These are phyloP conservation scores for Hesperia comma DNA, from an alignment of 2,888 invertebrate genomes.

Conservation along the genomic window DNA sequence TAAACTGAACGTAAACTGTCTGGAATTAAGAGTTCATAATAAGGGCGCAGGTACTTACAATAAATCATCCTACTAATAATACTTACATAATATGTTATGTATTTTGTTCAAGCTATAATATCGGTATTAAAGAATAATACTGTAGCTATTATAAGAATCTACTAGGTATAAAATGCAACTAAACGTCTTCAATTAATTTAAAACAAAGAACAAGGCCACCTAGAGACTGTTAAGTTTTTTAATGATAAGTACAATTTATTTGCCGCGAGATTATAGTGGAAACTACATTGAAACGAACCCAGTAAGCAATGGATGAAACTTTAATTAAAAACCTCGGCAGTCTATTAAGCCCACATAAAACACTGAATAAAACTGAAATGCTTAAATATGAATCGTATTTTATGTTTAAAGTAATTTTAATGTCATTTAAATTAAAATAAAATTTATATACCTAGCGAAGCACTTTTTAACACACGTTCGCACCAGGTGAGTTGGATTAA, in stretches of 20 bases:
- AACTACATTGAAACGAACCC: conserved; percentile 8
- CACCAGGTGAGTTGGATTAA: neutral
- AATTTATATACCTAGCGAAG: conserved; percentile 14
- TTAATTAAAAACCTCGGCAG: conserved; percentile 34
- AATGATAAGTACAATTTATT: conserved; percentile 9
- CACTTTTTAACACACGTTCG: neutral
- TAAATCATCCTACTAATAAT: no score
- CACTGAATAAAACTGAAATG: conserved; percentile 21
- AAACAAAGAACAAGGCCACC: neutral
- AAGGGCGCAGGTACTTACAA: no score
- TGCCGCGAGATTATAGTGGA: conserved; percentile 4
- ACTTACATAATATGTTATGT: no score
- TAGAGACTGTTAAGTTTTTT: neutral
- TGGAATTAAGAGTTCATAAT: no score
- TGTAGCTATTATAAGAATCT: no score
- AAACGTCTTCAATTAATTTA: no score
- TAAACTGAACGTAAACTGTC: no score
- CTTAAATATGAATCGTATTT: conserved; percentile 18
- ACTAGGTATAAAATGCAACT: no score
- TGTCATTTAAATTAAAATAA: conserved; percentile 20
- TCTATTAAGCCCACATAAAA: conserved; percentile 34
- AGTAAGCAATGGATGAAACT: conserved; percentile 31
- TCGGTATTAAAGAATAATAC: no score
- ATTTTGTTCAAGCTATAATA: no score
- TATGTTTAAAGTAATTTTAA: conserved; percentile 10